Base-by-base conservation (phyloP, 2,888 invertebrate genomes). In the Hirtodrosophila confusa region DNA sequence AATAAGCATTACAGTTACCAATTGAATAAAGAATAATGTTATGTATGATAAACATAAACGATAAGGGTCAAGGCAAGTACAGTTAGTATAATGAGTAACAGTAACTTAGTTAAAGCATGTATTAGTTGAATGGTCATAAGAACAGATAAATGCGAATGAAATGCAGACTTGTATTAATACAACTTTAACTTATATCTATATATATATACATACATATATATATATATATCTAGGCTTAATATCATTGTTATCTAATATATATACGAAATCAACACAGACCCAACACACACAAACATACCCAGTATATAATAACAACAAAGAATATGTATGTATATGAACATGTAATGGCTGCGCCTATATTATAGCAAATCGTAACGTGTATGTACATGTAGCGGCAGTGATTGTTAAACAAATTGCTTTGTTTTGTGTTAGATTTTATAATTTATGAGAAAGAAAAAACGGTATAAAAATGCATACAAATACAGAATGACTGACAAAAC, bases 401-500 rank as follows among this genome's bases (percentile, higher is more conserved):
- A 88, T 88, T 88, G 89, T 88, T 88, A 88, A 84, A 79, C 77
- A 88, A 88, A 88, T 79, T 75, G 87, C 89, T 89, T 89, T 89
- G 88, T 89, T 86, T 89, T 88, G 67, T 88, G 79, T 86, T 86
- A 89, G 85, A 76, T 85, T 89, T 89, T 88, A 80, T 86, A 85
- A 89, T 86, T 88, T 88, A 77, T 65, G 71, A 84, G 69, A 67
- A 74, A 71, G 69, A 57, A 36, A 67, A 80, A 79, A 84, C 61
- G 79, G 83, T 82, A 72, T 63, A 78, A 66, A 80, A 85, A 67
- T 78, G 86, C 78, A 83, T 80, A 80, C 78, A 88, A 86, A 86
- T 86, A 89, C 88, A 88, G 90, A 89, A 89, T 89, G 89, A 89
- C 89, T 89, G 89, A 89, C 80, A 88, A 90, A 89, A 87, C 80